phyloP scores from a whole-genome alignment of 2,888 invertebrate genomes.

The Tenthredo notha region DNA sequence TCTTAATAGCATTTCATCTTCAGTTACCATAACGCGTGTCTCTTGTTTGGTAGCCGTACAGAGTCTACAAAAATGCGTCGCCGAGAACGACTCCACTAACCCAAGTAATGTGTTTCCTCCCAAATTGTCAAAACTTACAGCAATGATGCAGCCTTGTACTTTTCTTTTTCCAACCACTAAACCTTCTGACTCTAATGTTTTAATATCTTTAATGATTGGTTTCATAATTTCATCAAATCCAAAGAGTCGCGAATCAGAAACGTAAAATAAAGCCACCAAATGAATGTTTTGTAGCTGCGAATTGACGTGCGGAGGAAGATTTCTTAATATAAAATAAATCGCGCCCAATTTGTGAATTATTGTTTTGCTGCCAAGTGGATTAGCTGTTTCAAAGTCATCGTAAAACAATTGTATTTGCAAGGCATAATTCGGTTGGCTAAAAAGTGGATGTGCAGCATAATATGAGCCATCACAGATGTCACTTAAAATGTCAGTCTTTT shows the following conservation, averaged over 20 bases:
- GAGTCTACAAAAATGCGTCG: slow-evolving; percentile 59
- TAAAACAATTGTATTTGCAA: slow-evolving; percentile 58
- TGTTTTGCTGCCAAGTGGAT: slow-evolving; percentile 57
- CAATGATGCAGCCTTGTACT: slow-evolving; percentile 49
- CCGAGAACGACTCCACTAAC: slow-evolving; percentile 55
- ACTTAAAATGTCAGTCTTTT: slow-evolving; percentile 18
- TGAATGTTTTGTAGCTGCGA: slow-evolving; percentile 57
- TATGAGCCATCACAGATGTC: slow-evolving; percentile 56
- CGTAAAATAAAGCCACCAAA: slow-evolving; percentile 58
- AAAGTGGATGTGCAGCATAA: slow-evolving; percentile 56
- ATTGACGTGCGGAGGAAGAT: slow-evolving; percentile 57
- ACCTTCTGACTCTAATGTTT: slow-evolving; percentile 56
- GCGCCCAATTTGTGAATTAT: slow-evolving; percentile 58
- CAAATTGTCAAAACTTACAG: slow-evolving; percentile 56
- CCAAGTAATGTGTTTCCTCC: slow-evolving; percentile 56
- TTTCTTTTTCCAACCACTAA: slow-evolving; percentile 35
- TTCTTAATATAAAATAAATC: slow-evolving; percentile 59
- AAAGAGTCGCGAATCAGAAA: slow-evolving; percentile 50
- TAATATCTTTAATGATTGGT: slow-evolving; percentile 56
- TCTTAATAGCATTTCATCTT: slow-evolving; percentile 37
- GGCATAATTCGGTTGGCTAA: slow-evolving; percentile 51
- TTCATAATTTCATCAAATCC: slow-evolving; percentile 49
- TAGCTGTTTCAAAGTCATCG: slow-evolving; percentile 59
- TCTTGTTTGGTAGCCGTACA: slow-evolving; percentile 56
- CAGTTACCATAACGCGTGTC: slow-evolving; percentile 44